Conservation (phyloP, 2,113 vertebrate genomes). For the Crotalus tigris region DNA sequence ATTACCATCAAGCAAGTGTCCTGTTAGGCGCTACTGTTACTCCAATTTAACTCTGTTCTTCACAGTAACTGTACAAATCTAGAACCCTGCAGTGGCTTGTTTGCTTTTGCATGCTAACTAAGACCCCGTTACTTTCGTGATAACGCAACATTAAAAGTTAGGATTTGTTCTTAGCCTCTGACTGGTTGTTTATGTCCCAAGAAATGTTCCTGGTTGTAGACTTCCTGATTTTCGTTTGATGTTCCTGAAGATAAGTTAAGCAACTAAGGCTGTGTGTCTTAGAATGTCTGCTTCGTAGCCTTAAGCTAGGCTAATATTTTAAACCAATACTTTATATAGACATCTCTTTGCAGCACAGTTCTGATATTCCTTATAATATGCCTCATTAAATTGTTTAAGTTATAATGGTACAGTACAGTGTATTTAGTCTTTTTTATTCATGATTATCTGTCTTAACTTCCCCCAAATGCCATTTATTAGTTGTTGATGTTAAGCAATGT, state of each 20-base stretch:
- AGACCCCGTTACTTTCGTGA: not conserved
- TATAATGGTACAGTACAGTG: not conserved
- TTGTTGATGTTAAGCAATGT: conserved; percentile 17
- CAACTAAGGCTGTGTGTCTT: not conserved
- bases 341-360: not conserved
- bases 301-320: not conserved
- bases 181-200: not conserved
- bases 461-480: not conserved
- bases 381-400: not conserved
- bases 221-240: not conserved
- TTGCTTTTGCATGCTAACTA: not conserved
- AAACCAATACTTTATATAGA: not conserved
- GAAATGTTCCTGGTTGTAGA: not conserved
- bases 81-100: not conserved
- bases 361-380: not conserved
- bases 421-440: not conserved
- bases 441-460: not conserved
- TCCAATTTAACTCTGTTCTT: not conserved
- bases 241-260: not conserved
- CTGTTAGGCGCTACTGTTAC: not conserved
- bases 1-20: not conserved
- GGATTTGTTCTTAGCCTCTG: not conserved
- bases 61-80: not conserved
- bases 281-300: not conserved
- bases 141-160: not conserved